Evolutionary conservation across 2,113 vertebrate species (phyloP), one percentile per base, ranked within the genome.

Genomic region (Mormyrus lacerda): DNA sequence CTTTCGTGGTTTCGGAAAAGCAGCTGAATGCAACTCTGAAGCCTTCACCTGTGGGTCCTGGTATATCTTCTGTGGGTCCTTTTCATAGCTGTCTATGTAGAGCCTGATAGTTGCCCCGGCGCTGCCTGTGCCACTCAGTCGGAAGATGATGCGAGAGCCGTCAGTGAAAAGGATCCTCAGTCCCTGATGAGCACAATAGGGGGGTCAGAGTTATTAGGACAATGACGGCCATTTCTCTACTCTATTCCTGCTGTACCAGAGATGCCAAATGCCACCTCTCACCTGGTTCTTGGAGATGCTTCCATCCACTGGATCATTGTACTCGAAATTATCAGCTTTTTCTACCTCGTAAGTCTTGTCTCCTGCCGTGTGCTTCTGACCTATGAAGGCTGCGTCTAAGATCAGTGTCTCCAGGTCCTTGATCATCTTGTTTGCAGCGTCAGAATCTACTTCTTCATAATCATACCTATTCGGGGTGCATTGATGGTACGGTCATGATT

Each of bases 1-100:
- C 35, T 42, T 79, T 79, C 4, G 17, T 42, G 31, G 73, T 42
- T 42, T 79, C 2, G 73, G 44, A 84, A 84, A 45, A 45, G 39
- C 4, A 3, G 82, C 82, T 47, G 39, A 47, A 47, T 84, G 39
- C 15, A 42, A 48, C 48, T 61, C n/a, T 27, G 11, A 51, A 88
- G 15, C 47, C 1, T 91, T 94, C 93, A 99, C 98, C 97, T 99
- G 98, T 0, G 98, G 97, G 88, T 99, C 98, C 89, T 97, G 95
- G 69, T 96, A 94, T 58, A 99, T 99, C 93, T 98, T 99, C 92
- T 96, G 91, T 0, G 93, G 73, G 24, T 99, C 98, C 48, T 99
- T 99, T 95, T 99, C 98, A 0, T 99, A 99, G 96, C 98, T 99
- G 95, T 99, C 98, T 1, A 99, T 97, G 94, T 99, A 99, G 31